Percentiles rank a stretch among this genome's conserved stretches.
These are phyloP conservation scores for Forbesichthys papilliferus DNA, from an alignment of 2,113 vertebrate species.

Conservation along the genomic window DNA sequence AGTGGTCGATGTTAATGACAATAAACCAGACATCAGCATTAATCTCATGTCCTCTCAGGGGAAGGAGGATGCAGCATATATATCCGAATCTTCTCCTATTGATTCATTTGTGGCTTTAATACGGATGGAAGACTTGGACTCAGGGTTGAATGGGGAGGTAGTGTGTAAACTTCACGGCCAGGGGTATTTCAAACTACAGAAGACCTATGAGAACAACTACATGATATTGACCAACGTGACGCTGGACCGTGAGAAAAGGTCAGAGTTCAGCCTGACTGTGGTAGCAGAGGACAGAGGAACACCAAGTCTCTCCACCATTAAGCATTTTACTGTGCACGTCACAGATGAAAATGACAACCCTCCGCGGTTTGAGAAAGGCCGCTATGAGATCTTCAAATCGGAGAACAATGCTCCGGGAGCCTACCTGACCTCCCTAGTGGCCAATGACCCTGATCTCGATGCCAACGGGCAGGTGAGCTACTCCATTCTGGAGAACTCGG, in stretches of 20 bases:
- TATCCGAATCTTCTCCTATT: constrained; percentile 87
- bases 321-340: constrained; percentile 93
- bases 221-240: constrained; percentile 92
- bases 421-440: constrained; percentile 88
- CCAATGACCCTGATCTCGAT: constrained; percentile 89
- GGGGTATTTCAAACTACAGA: constrained; percentile 92
- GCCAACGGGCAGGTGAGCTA: constrained; percentile 95
- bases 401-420: constrained; percentile 95
- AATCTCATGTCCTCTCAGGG: constrained; percentile 89
- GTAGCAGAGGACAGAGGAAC: constrained; percentile 91
- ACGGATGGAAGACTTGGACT: constrained; percentile 91
- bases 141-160: constrained; percentile 88
- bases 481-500: constrained; percentile 86
- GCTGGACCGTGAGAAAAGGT: constrained; percentile 91
- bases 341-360: constrained; percentile 96
- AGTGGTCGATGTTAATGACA: constrained; percentile 94
- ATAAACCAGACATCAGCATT: constrained; percentile 94
- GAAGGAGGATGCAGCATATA: constrained; percentile 87
- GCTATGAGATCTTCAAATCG: constrained; percentile 89
- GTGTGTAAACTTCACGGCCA: constrained; percentile 90
- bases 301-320: constrained; percentile 90
- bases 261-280: constrained; percentile 93
- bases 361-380: constrained; percentile 89
- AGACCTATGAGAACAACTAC: constrained; percentile 95
- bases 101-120: constrained; percentile 95